Conservation (phyloP, 1,140 invertebrate species). For the Sweltsa coloradensis region DNA sequence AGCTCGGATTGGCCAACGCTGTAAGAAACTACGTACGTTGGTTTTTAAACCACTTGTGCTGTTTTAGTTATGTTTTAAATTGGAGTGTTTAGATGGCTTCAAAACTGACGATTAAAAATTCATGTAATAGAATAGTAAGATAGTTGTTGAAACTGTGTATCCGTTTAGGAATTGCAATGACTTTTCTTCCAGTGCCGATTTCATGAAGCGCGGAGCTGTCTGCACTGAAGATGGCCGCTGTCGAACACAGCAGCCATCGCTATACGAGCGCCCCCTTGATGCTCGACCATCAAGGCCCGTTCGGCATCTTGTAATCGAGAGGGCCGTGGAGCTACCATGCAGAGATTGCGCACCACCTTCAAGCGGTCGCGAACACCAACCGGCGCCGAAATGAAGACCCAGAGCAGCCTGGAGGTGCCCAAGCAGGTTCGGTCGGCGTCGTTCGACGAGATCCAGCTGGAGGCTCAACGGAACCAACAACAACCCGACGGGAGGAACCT, state of each 20-base stretch:
- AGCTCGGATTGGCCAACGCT: too few relatives aligned
- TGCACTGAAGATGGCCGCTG: neutral
- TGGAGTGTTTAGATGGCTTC: too few relatives aligned
- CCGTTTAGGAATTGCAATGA: too few relatives aligned
- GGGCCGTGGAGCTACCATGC: too few relatives aligned
- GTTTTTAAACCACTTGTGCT: too few relatives aligned
- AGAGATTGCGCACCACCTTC: conserved; percentile 70
- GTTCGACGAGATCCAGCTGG: conserved; percentile 77
- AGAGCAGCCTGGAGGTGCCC: conserved; percentile 76
- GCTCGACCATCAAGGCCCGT: neutral
- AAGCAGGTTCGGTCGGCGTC: conserved; percentile 75
- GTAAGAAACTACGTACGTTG: too few relatives aligned
- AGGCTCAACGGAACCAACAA: conserved; percentile 44
- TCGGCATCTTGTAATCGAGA: too few relatives aligned
- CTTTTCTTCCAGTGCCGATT: conserved; percentile 1
- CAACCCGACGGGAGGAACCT: conserved; percentile 27
- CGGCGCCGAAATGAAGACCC: conserved; percentile 78
- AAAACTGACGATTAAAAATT: too few relatives aligned
- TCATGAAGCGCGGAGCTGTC: neutral
- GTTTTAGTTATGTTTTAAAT: too few relatives aligned
- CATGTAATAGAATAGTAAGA: too few relatives aligned
- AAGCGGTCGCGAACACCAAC: conserved; percentile 74
- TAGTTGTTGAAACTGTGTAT: too few relatives aligned
- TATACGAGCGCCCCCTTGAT: neutral
- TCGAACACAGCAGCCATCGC: neutral